These are phyloP conservation scores for Cosmorhoe ocellata DNA, from an alignment of 2,888 invertebrate species.

Conservation along the genomic window DNA sequence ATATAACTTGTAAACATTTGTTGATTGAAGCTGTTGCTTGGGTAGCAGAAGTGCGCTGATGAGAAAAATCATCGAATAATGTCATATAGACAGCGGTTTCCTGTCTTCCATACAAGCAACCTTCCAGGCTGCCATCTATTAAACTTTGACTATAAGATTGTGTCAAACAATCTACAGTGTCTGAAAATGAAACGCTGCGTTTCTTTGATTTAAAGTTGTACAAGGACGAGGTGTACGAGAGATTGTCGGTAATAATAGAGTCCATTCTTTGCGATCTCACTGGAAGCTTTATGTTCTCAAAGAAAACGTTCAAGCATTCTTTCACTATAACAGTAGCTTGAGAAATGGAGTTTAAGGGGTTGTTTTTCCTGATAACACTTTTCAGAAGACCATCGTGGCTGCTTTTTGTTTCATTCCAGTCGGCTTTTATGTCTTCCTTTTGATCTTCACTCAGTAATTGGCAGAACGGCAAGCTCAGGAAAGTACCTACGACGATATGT, in stretches of 20 bases:
- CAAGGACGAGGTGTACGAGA: constrained; percentile 34
- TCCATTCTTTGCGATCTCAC: constrained; percentile 18
- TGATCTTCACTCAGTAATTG: constrained; percentile 56
- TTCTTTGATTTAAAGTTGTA: constrained; percentile 39
- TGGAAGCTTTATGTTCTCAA: constrained; percentile 30
- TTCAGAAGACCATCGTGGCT: constrained; percentile 8
- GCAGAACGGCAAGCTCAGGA: constrained; percentile 54
- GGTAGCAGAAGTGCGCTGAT: constrained; percentile 52
- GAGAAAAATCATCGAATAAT: constrained; percentile 48
- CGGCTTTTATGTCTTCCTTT: constrained; percentile 39
- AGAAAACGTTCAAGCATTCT: constrained; percentile 32
- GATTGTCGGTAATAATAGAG: constrained; percentile 17
- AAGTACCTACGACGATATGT: constrained; percentile 64
- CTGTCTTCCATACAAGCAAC: constrained; percentile 28
- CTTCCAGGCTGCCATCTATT: constrained; percentile 16
- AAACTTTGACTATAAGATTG: constrained; percentile 29
- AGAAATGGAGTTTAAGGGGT: constrained; percentile 1
- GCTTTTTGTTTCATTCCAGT: constrained; percentile 30
- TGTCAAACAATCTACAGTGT: constrained; percentile 38
- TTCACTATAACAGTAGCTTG: constrained; percentile 28
- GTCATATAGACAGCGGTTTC: constrained; percentile 64
- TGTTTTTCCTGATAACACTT: not conserved
- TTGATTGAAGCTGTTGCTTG: constrained; percentile 75
- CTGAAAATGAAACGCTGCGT: constrained; percentile 43
- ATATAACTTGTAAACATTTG: constrained; percentile 67